These are phyloP conservation scores for Deroptyus accipitrinus DNA, from an alignment of 2,113 vertebrate species.

Conservation along the genomic window DNA sequence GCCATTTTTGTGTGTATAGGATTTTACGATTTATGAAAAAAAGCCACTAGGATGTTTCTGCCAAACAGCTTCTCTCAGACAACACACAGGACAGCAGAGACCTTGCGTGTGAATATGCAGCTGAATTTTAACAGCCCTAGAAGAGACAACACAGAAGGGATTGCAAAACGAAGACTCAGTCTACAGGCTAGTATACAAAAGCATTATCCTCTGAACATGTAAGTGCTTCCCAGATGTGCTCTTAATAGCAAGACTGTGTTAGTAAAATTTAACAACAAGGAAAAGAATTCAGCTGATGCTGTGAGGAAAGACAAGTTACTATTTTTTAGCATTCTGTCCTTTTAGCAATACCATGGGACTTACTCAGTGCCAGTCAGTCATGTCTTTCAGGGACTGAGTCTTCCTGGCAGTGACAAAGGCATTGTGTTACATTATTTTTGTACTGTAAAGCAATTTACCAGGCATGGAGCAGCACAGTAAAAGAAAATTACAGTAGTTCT, in stretches of 20 bases:
- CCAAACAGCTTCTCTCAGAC: neutral
- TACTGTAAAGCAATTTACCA: conserved; percentile 56
- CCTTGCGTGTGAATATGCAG: neutral
- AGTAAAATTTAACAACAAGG: neutral
- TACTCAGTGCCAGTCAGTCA: conserved; percentile 16
- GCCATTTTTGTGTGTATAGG: neutral
- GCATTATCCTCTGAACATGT: neutral
- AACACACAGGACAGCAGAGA: neutral
- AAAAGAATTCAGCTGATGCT: neutral
- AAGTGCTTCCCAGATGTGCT: neutral
- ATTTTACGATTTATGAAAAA: neutral
- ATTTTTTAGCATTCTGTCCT: neutral
- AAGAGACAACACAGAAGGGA: neutral
- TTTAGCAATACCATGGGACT: neutral
- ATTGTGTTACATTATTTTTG: conserved; percentile 17
- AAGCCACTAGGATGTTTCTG: rapidly evolving
- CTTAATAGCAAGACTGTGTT: neutral
- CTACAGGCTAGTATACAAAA: neutral
- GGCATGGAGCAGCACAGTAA: conserved; percentile 23
- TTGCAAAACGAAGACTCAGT: neutral
- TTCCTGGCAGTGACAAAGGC: conserved; percentile 10
- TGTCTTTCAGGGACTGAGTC: neutral
- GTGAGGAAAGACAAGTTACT: neutral
- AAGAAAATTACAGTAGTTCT: conserved; percentile 67
- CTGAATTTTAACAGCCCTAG: neutral